These are phyloP conservation scores for Calephelis perditalis DNA, from an alignment of 2,888 invertebrate genomes.

Conservation along the genomic window DNA sequence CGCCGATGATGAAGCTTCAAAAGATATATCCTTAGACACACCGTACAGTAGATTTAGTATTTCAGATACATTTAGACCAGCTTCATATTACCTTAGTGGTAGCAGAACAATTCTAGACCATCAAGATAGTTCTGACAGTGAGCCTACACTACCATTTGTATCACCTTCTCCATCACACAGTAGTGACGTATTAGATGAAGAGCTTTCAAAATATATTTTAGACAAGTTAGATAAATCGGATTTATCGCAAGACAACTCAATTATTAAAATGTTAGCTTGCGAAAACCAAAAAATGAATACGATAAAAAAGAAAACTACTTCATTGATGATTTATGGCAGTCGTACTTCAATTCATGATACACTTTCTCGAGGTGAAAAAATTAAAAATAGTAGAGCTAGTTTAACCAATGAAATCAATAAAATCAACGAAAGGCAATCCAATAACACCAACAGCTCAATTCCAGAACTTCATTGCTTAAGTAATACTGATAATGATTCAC, in stretches of 20 bases:
- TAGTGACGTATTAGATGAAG: conserved; percentile 83
- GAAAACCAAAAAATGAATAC: conserved; percentile 67
- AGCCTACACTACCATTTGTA: conserved; percentile 87
- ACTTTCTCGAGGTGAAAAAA: conserved; percentile 69
- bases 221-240: conserved; percentile 73
- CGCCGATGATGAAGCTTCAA: conserved; percentile 89
- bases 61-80: conserved; percentile 92
- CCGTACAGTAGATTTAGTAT: conserved; percentile 85
- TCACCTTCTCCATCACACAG: conserved; percentile 86
- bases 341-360: conserved; percentile 72
- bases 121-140: conserved; percentile 89
- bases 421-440: conserved; percentile 25
- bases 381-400: conserved; percentile 66
- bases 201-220: conserved; percentile 67
- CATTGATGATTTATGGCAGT: conserved; percentile 73
- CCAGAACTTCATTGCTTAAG: background rate
- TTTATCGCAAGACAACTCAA: conserved; percentile 66
- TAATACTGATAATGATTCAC: conserved; percentile 2
- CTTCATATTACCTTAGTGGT: conserved; percentile 89
- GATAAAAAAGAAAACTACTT: conserved; percentile 67
- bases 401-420: conserved; percentile 56
- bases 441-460: background rate
- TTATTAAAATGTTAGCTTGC: conserved; percentile 66
- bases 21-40: conserved; percentile 85
- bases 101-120: conserved; percentile 82